phyloP scores from a whole-genome alignment of 2,113 vertebrate species.

The Aphelocoma coerulescens region DNA sequence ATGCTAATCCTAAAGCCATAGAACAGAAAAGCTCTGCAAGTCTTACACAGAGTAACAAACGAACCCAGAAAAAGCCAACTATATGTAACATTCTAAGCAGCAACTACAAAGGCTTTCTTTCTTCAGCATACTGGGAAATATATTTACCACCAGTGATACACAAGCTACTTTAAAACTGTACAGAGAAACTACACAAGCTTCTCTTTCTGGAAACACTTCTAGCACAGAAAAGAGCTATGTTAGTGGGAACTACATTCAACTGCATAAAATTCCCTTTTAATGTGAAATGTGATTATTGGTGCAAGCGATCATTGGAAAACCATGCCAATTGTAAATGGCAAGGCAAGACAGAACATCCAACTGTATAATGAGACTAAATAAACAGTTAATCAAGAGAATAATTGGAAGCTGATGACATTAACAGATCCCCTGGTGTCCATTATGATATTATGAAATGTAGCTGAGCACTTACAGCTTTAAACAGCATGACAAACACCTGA shows the following conservation, averaged over 20 bases:
- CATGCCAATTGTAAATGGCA: not conserved
- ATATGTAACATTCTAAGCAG: not conserved
- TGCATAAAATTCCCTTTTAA: not conserved
- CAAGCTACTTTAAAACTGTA: not conserved
- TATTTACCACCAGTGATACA: not conserved
- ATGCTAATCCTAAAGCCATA: not conserved
- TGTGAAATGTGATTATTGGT: not conserved
- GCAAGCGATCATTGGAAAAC: not conserved
- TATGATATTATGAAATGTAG: constrained; percentile 29
- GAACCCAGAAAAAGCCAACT: not conserved
- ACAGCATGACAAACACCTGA: not conserved
- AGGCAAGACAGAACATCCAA: not conserved
- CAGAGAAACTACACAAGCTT: not conserved
- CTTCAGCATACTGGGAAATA: not conserved
- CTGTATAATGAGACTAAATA: constrained; percentile 30
- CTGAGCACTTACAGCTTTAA: constrained; percentile 23
- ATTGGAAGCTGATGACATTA: constrained; percentile 56
- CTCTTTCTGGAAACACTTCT: not conserved
- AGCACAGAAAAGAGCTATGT: not conserved
- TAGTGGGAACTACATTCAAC: not conserved
- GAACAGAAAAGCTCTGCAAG: not conserved
- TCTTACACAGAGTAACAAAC: not conserved
- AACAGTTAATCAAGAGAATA: constrained; percentile 53
- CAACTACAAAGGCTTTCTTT: not conserved
- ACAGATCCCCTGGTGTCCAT: constrained; percentile 40